Evolutionary conservation across 2,113 vertebrate genomes (phyloP), one percentile per base, ranked within the genome.

Genomic region (Cynopterus brachyotis): DNA sequence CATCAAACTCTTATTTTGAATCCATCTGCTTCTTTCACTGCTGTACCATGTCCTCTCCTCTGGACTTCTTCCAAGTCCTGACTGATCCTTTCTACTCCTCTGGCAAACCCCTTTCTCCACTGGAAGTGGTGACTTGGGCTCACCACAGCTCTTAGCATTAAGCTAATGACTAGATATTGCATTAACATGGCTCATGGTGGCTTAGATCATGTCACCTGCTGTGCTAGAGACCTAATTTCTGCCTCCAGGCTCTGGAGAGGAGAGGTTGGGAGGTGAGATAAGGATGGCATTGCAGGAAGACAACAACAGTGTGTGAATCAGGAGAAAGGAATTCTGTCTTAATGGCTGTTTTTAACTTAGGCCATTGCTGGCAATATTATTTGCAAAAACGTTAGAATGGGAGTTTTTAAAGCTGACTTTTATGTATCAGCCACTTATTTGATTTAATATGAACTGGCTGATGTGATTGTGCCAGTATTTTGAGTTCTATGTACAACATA

Each of bases 371-470:
- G 1, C 2, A 22, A 26, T 40, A 84, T 50, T 20, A 53, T 60
- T 93, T 70, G 22, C 55, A 72, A 93, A 94, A 82, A 47, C 26
- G 88, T 40, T 69, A 67, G 62, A 93, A 81, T 67, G 37, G 30
- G 30, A 59, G 55, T 60, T 60, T 80, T 96, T 35, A 86, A 95
- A 92, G 79, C 12, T 13, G 28, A 81, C 28, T 85, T 92, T 76
- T 80, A 37, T 5, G 5, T 79, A 26, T 66, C 28, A 45, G 32
- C 40, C n/a, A 70, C 40, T 80, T 87, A 26, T 6, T 88, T 76
- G 83, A 57, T 84, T 24, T 16, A 55, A 13, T 50, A 37, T 66
- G 28, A 92, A 79, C 32, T 78, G 76, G 32, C 28, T 40, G 35
- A 20, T 80, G 53, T 45, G 55, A 70, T 12, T 59, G 9, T 42